Evolutionary conservation across 2,888 invertebrate genomes (phyloP), one percentile per base, ranked within the genome.

Genomic region (Caenorhabditis macrosperma): DNA sequence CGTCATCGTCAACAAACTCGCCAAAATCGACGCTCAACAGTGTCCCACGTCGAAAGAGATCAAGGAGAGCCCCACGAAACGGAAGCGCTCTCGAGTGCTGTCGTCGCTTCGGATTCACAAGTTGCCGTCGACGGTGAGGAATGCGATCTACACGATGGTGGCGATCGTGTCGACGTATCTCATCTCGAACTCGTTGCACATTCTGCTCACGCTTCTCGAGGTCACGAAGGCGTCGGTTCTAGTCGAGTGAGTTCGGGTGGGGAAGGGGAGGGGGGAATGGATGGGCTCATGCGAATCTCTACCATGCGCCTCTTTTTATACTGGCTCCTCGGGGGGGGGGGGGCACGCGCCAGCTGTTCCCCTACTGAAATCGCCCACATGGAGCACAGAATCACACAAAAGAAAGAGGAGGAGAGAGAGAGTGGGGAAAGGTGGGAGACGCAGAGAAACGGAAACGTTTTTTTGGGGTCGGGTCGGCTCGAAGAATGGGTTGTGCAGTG

Each of bases 71-170:
- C 59, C 63, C 7, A 71, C 60, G 22, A 78, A 60, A 46, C 28
- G 71, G 22, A 71, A 71, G 30, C 50, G 69, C 20, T 83, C 83
- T 1, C 52, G 79, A 24, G 69, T 83, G 1, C 35, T 84, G 9
- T 74, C 82, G 7, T 81, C 84, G 6, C 24, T 83, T 10, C 52
- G 74, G 10, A 67, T 83, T 17, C 41, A 63, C 10, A 77, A 80
- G 57, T 46, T 85, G 44, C 74, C 85, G n/a, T 64, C 78, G 4
- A 68, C 71, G 35, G 83, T 85, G 10, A 50, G 84, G 22, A 84
- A 88, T 48, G 87, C 88, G 3, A 86, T 88, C 22, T 82, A 83
- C 52, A 86, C 87, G 30, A 88, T 88, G 81, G 83, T 87, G 9
- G 85, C 83, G 3, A 88, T 88, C 33, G 87, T 88, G 12, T 78